Percentiles rank a stretch among this genome's conserved stretches.
Conservation (phyloP, 1,140 invertebrate genomes). For the Pogonomyrmex californicus region DNA sequence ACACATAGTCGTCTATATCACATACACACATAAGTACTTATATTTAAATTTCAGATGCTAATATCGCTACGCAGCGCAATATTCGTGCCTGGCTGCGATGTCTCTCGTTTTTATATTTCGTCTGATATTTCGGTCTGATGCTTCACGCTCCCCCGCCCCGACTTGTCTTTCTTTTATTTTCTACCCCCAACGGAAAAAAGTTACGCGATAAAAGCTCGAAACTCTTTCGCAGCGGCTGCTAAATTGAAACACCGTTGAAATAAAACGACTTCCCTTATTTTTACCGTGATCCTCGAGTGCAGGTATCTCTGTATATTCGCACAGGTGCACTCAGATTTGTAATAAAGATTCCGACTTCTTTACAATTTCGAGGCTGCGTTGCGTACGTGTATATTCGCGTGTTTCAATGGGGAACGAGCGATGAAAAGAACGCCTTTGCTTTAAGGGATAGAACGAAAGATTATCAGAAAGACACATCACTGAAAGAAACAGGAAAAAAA, state of each 20-base stretch:
- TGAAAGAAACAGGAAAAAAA: conserved; percentile 2
- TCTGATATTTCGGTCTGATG: conserved; percentile 34
- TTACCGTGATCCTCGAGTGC: background rate
- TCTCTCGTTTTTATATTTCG: conserved; percentile 50
- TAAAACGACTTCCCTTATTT: conserved; percentile 60
- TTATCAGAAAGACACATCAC: background rate
- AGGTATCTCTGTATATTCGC: background rate
- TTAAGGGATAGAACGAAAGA: background rate
- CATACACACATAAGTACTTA: background rate
- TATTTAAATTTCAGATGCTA: conserved; percentile 41
- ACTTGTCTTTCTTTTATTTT: conserved; percentile 69
- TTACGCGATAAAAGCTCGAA: conserved; percentile 78
- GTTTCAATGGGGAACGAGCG: conserved; percentile 16
- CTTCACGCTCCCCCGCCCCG: background rate
- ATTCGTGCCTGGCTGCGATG: conserved; percentile 66
- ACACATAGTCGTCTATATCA: background rate
- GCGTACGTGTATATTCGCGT: background rate
- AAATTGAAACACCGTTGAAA: conserved; percentile 79
- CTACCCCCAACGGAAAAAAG: conserved; percentile 60
- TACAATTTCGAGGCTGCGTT: conserved; percentile 29
- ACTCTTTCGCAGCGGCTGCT: conserved; percentile 72
- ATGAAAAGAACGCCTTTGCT: conserved; percentile 21
- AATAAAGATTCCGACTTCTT: conserved; percentile 58
- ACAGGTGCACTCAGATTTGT: conserved; percentile 32
- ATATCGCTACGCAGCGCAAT: conserved; percentile 19